A percentile compares a stretch with the other conserved stretches of the same genome.
Conservation (phyloP, 1,140 invertebrate genomes). For the Pseudomyrmex sp. region DNA sequence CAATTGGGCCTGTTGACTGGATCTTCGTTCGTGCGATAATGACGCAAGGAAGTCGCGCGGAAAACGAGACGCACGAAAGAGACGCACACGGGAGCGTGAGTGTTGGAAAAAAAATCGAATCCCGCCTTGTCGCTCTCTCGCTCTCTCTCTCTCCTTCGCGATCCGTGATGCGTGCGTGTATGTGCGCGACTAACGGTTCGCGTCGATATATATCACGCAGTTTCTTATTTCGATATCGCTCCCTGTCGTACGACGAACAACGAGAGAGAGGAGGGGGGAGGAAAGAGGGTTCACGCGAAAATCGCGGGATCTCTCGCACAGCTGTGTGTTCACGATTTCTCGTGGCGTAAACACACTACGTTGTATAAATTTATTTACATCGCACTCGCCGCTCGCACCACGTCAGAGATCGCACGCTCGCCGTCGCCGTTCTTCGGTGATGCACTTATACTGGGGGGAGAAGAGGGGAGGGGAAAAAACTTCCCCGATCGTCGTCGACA, state of each 20-base stretch:
- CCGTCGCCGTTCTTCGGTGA: constrained; percentile 11
- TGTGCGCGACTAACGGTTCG: constrained; percentile 48
- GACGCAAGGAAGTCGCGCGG: constrained; percentile 14
- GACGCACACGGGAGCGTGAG: neutral
- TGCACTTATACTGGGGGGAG: neutral
- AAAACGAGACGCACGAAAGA: neutral
- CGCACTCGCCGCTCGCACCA: neutral
- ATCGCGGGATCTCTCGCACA: neutral
- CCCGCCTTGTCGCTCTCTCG: neutral
- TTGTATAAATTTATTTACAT: constrained; percentile 56
- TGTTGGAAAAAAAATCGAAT: neutral
- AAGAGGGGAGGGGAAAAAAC: neutral
- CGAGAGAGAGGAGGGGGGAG: no score
- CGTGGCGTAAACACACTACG: constrained; percentile 8
- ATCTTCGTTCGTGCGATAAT: neutral
- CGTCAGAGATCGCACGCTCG: neutral
- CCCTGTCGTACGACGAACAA: neutral
- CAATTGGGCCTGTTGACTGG: neutral
- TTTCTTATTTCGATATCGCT: constrained; percentile 9
- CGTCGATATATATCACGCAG: constrained; percentile 37
- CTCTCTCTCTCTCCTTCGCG: neutral
- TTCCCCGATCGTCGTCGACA: constrained; percentile 51
- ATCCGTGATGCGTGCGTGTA: neutral
- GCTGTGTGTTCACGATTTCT: neutral
- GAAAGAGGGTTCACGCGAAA: neutral